Evolutionary conservation across 1,140 invertebrate species (phyloP), one percentile per base, ranked within the genome.

Genomic region (Drosophila oshimai): DNA sequence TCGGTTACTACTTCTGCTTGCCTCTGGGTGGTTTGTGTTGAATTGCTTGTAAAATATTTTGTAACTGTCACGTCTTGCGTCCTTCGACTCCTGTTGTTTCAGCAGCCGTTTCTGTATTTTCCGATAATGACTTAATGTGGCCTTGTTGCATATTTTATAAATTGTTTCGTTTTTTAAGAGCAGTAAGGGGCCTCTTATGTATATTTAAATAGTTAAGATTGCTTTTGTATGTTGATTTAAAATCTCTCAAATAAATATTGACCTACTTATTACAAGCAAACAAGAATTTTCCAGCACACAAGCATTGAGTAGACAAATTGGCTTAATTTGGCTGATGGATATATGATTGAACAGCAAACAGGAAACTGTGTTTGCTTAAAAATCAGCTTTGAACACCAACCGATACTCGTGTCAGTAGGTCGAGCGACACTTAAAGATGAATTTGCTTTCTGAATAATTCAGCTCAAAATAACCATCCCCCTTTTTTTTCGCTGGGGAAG

Each of bases 11-110:
- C 64, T 77, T 61, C 50, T 62, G 41, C 37, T 34, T 61, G 44
- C 51, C 36, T 47, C 24, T 53, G 76, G 57, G 54, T 58, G 84
- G 34, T 72, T 61, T 70, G 45, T 86, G 64, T 60, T 74, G 74
- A 86, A 84, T 72, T 79, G 75, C 80, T 86, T 84, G 80, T 84
- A 84, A 84, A 86, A 86, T 79, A 75, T 84, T 65, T 86, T 84
- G 79, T 86, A 86, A 78, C 74, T 84, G 79, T 84, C 79, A 86
- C 29, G 55, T 45, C 60, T 61, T 26, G 70, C 62, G 57, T 64
- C 34, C 37, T 65, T 18, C 26, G 22, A 34, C 28, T 67, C 33
- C 36, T 72, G 31, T 17, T 34, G 47, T 22, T 70, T 26, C 37
- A 42, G 68, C 50, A 74, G 31, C 26, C 70, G 37, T 13, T 26